phyloP scores from a whole-genome alignment of 2,888 invertebrate genomes.

The Leucoptera coffeella region DNA sequence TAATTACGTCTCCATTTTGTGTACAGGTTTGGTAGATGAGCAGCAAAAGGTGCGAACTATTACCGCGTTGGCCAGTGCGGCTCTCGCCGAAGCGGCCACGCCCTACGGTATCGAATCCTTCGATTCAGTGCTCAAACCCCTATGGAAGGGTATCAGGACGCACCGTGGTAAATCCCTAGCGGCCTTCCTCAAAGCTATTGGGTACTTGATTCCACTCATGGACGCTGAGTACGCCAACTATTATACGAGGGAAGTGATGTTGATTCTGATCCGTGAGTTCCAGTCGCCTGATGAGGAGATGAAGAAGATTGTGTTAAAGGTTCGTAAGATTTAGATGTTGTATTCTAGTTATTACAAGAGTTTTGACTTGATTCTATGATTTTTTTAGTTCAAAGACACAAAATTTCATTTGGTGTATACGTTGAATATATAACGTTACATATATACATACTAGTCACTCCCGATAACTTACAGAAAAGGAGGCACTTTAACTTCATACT shows the following conservation, averaged over 20 bases:
- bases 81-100: constrained; percentile 97
- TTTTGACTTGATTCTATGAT: too few relatives aligned
- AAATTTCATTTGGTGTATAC: too few relatives aligned
- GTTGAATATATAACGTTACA: too few relatives aligned
- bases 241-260: constrained; percentile 98
- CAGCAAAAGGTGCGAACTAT: constrained; percentile 99
- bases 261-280: constrained; percentile 96
- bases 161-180: constrained; percentile 90
- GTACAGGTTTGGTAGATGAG: constrained; percentile 84
- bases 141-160: constrained; percentile 98
- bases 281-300: constrained; percentile 99
- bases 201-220: constrained; percentile 98
- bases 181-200: constrained; percentile 99
- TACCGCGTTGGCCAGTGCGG: constrained; percentile 96
- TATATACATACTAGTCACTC: too few relatives aligned
- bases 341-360: too few relatives aligned
- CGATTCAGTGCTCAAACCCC: constrained; percentile 96
- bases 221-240: constrained; percentile 99
- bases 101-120: constrained; percentile 99
- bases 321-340: constrained; percentile 13
- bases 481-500: too few relatives aligned
- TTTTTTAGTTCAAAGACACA: too few relatives aligned
- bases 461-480: too few relatives aligned
- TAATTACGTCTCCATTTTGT: constrained; percentile 4
- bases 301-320: constrained; percentile 99